Base-by-base conservation (phyloP, 2,797 vertebrate species). In the Pristis pectinata region DNA sequence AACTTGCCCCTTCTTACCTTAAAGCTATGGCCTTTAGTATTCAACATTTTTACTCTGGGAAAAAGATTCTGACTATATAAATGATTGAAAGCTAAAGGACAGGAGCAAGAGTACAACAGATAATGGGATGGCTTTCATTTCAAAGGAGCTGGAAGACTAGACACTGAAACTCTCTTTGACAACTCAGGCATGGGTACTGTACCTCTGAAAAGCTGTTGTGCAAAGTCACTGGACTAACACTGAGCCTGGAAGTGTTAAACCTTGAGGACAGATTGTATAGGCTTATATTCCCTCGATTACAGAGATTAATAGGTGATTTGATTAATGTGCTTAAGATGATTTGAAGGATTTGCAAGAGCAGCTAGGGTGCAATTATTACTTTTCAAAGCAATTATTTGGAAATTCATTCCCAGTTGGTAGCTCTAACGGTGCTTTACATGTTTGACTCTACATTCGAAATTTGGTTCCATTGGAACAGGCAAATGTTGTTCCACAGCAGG, bases 371-470 rank as follows among this genome's bases (percentile, higher is more conserved):
- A 77, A 10, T 10, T 77, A 34, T 34, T n/a, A 34, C 30, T 94
- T 94, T 95, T 95, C 15, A 64, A 64, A 9, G 61, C 9, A 9
- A 64, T 64, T 64, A 9, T 15, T 64, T 64, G 10, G 61, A 64
- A 10, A 15, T 15, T 64, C 15, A 64, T 64, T 64, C 15, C 61
- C 15, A 10, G 61, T 10, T 10, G 61, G 49, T 49, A 49, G 49
- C 49, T 49, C 49, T 2, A 15, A 64, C 15, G 61, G 61, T 64
- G 15, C 15, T 49, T 49, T 49, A 49, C 49, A 49, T 49, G 15
- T 64, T 61, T 15, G 15, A 64, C 61, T 9, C 61, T 15, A 64
- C 61, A 64, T 6, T 15, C 64, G 61, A 64, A 64, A 64, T 64
- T 3, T 64, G 15, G 61, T 64, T 64, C 9, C 9, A 1, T 7